Conservation (phyloP, 2,797 vertebrate species). For the Ceryle rudis region DNA sequence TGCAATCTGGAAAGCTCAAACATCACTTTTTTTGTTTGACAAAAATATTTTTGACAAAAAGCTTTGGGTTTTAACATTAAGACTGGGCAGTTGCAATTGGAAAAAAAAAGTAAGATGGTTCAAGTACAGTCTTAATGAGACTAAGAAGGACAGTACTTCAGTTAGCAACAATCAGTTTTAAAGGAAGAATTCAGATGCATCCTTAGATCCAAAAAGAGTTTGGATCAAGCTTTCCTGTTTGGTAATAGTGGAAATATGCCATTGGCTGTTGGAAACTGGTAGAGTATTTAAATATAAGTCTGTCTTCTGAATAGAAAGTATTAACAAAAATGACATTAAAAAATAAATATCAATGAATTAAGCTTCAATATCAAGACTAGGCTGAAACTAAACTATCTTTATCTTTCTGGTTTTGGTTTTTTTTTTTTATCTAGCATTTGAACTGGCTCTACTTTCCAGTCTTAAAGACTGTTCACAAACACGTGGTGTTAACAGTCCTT, state of each 20-base stretch:
- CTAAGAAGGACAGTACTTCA: neutral
- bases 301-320: neutral
- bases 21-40: neutral
- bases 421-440: neutral
- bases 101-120: neutral
- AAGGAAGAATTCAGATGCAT: neutral
- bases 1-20: neutral
- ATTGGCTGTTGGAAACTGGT: neutral
- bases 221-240: neutral
- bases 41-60: neutral
- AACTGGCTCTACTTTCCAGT: neutral
- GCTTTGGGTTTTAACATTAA: neutral
- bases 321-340: neutral
- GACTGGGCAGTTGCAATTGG: neutral
- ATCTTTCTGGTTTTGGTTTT: neutral
- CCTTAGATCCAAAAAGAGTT: neutral
- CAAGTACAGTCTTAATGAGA: neutral
- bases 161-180: neutral
- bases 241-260: neutral
- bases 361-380: neutral
- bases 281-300: neutral
- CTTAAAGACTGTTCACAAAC: neutral
- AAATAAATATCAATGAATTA: neutral
- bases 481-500: fast-evolving
- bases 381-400: neutral